Evolutionary conservation across 23 tunicate genomes (phyloP).

Genomic region (Styela plicata): DNA sequence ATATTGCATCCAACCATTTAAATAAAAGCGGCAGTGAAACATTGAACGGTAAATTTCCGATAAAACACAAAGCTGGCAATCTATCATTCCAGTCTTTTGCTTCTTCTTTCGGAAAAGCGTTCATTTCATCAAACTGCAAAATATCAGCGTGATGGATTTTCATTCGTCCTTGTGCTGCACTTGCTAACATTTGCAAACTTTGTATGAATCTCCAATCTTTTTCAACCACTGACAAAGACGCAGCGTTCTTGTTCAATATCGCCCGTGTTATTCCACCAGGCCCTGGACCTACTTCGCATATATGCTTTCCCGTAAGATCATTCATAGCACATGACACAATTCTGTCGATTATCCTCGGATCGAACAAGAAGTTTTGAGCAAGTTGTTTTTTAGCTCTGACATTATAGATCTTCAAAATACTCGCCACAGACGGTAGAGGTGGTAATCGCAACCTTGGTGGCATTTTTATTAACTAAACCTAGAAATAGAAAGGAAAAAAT

Average conservation of each 20-base stretch:
- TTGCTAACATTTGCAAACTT: constrained; percentile 23
- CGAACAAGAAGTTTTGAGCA: constrained; percentile 81
- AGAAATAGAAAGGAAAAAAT: not conserved
- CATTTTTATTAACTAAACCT: not conserved
- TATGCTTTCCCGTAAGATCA: constrained; percentile 46
- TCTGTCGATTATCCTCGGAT: constrained; percentile 59
- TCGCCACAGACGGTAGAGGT: constrained; percentile 60
- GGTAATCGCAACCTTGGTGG: constrained; percentile 28
- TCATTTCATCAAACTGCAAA: constrained; percentile 42
- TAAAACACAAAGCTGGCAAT: constrained; percentile 46
- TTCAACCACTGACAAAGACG: constrained; percentile 62
- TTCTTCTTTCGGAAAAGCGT: constrained; percentile 52
- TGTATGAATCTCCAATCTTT: constrained; percentile 68
- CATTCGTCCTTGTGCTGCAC: constrained; percentile 18
- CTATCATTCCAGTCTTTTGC: constrained; percentile 43
- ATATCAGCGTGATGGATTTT: constrained; percentile 74
- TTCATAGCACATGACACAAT: constrained; percentile 36
- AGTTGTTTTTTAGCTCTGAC: constrained; percentile 73
- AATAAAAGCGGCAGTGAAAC: constrained; percentile 79
- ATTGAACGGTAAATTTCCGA: constrained; percentile 88
- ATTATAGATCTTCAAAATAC: constrained; percentile 54
- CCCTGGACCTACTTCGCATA: constrained; percentile 93
- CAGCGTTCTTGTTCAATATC: constrained; percentile 49
- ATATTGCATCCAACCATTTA: constrained; percentile 55
- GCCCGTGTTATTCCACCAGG: constrained; percentile 79